Conservation (phyloP, 2,797 vertebrate genomes). For the Gephyroberyx darwinii region DNA sequence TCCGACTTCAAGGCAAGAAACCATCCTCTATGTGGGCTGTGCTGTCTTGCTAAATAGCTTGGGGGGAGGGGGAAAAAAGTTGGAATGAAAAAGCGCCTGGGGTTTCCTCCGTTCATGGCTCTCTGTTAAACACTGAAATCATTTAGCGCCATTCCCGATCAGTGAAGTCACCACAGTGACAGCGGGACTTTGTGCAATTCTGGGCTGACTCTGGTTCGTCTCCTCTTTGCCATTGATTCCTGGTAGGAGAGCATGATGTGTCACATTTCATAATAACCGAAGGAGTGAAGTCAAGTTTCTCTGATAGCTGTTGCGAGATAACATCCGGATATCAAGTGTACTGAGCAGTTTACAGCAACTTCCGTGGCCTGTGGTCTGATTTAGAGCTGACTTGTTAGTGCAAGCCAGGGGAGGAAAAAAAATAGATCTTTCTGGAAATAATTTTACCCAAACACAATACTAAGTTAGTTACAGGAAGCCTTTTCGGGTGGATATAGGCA, state of each 20-base stretch:
- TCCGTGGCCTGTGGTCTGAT: not conserved
- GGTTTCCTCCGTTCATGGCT: not conserved
- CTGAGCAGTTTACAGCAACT: not conserved
- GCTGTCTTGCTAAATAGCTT: not conserved
- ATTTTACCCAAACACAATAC: not conserved
- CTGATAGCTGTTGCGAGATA: not conserved
- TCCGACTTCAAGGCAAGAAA: not conserved
- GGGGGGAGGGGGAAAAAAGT: not conserved
- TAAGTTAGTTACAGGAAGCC: slow-evolving; percentile 1
- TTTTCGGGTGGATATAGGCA: not conserved
- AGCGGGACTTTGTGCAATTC: slow-evolving; percentile 2
- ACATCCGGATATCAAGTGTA: slow-evolving; percentile 14
- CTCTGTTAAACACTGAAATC: slow-evolving; percentile 10
- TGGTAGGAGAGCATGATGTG: slow-evolving; percentile 9
- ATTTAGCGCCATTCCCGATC: slow-evolving; percentile 28
- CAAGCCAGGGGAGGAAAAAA: not conserved
- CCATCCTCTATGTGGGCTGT: too few species aligned
- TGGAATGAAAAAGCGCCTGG: not conserved
- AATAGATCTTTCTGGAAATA: not conserved
- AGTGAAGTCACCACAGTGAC: slow-evolving; percentile 43
- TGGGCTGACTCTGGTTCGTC: slow-evolving; percentile 10
- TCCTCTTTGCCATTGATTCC: slow-evolving; percentile 4
- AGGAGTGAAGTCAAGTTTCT: not conserved
- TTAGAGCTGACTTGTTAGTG: slow-evolving; percentile 17
- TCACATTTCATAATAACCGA: slow-evolving; percentile 1